Base-by-base conservation (phyloP, 35 echinoderm and acorn worm species). In the Amphiura filiformis region DNA sequence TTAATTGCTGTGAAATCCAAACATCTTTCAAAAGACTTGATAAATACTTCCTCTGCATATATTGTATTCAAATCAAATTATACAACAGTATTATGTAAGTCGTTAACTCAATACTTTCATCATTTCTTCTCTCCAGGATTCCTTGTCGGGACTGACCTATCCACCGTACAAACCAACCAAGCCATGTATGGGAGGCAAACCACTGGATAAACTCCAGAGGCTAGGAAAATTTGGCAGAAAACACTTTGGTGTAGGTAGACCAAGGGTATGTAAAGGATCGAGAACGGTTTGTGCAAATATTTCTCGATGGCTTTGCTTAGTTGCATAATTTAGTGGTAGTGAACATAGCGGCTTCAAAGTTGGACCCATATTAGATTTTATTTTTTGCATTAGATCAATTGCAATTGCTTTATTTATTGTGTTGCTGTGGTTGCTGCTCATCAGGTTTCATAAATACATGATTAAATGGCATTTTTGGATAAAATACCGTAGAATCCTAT, bases 201-300 rank as follows among this genome's bases (percentile, higher is more conserved):
- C 94, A 18, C 87, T 96, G 57, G 94, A 96, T 81, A 96, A 88
- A 82, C 87, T 96, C 70, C 92, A 90, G 81, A 82, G 88, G 36
- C 57, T 97, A 39, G 95, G 81, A 40, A 93, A 82, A 70, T 88
- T 88, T 57, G 89, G 88, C 18, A 80, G 90, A 36, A 99, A 94
- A 76, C 94, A 91, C 36, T 90, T 92, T 78, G 90, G 83, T 34
- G 85, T 80, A 77, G 93, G 88, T 31, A 94, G 96, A 84, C 88
- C 90, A 52, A 92, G 93, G 96, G 96, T 99, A 87, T 91, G 95
- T 39, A 32, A 20, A 15, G 38, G 23, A 1, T 88, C 61, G 26
- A 30, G 61, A 83, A 33, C 47, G 32, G 32, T 83, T 57, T 84
- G 31, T 34, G 34, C 56, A 4, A 9, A 47, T 17, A 47, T 9